Base-by-base conservation (phyloP, 2,888 invertebrate species). In the Drosophila conformis region DNA sequence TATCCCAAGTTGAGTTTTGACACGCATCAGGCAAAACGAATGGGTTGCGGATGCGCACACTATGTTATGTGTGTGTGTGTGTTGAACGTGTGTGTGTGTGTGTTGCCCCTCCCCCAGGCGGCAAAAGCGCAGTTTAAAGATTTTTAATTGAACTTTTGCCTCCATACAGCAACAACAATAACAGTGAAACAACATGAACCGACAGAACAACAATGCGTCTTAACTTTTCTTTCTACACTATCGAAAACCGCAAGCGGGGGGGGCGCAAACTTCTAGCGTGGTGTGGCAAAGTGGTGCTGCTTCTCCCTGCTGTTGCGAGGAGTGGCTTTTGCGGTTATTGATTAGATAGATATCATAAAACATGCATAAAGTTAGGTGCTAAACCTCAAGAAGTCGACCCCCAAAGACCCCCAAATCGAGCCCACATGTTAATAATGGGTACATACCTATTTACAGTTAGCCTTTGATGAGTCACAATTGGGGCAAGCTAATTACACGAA, bases 1-100 rank as follows among this genome's bases (percentile, higher is more conserved):
- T 92, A 91, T 91, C 91, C 91, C 92, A 91, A 92, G 92, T 90
- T 89, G 82, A 86, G 86, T 90, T 89, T 90, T 91, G 90, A 91
- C 90, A 91, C 91, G 91, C 91, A 90, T 90, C 89, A 74, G 76
- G 54, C 72, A 85, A 74, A 75, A 56, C 58, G 70, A 73, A 62
- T 66, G 69, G 69, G 52, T 58, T 57, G 68, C 57, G 68, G 66
- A 72, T 76, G 71, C 60, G 70, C 59, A 42, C 54, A 52, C 63
- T 36, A 63, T 60, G 51, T 65, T 62, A 35, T 53, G 53, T 53
- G 15, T 27, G 18, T 27, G 51, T 52, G 21, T n/a, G 15, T 33
- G 21, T 33, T 40, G 40, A 5, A n/a, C n/a, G 8, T 42, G 42
- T 46, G 21, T 46, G 1, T 10, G 35, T 35, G 35, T 52, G 3